These are phyloP conservation scores for Orientallactaga sibirica DNA, from an alignment of 2,797 vertebrate genomes.

Conservation along the genomic window DNA sequence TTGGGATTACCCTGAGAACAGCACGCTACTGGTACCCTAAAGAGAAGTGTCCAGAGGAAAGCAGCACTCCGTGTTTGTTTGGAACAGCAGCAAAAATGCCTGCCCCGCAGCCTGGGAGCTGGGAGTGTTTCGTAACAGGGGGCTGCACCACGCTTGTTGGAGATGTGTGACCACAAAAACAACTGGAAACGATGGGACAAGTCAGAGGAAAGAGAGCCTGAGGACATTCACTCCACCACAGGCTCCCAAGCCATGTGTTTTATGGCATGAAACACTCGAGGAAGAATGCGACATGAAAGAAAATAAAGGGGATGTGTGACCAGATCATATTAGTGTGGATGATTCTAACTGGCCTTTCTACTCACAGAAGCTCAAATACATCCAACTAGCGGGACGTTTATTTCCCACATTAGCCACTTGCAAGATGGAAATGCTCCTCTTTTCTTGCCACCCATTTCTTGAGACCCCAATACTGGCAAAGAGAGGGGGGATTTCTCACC, in stretches of 20 bases:
- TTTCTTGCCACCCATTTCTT: not conserved
- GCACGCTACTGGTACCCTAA: slow-evolving; percentile 13
- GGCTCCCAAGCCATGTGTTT: slow-evolving; percentile 69
- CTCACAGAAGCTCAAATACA: slow-evolving; percentile 45
- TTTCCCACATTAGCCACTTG: not conserved
- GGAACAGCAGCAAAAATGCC: slow-evolving; percentile 64
- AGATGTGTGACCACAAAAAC: slow-evolving; percentile 59
- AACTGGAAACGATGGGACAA: slow-evolving; percentile 52
- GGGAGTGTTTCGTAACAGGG: slow-evolving; percentile 63
- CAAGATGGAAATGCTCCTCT: not conserved
- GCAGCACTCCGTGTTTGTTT: slow-evolving; percentile 40
- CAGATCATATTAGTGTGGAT: not conserved
- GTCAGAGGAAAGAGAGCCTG: slow-evolving; percentile 52
- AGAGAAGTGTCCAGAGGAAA: slow-evolving; percentile 34
- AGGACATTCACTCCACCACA: not conserved
- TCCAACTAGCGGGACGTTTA: not conserved
- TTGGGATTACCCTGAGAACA: slow-evolving; percentile 58
- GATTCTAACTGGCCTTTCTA: slow-evolving; percentile 36
- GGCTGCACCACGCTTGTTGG: slow-evolving; percentile 56
- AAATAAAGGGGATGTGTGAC: slow-evolving; percentile 52
- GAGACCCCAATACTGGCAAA: not conserved
- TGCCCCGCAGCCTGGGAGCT: slow-evolving; percentile 48
- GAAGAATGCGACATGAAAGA: slow-evolving; percentile 71
- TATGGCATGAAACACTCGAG: slow-evolving; percentile 73
- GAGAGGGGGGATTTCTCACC: not conserved